Evolutionary conservation across 2,113 vertebrate species (phyloP).

Genomic region (Litocranius walleri): DNA sequence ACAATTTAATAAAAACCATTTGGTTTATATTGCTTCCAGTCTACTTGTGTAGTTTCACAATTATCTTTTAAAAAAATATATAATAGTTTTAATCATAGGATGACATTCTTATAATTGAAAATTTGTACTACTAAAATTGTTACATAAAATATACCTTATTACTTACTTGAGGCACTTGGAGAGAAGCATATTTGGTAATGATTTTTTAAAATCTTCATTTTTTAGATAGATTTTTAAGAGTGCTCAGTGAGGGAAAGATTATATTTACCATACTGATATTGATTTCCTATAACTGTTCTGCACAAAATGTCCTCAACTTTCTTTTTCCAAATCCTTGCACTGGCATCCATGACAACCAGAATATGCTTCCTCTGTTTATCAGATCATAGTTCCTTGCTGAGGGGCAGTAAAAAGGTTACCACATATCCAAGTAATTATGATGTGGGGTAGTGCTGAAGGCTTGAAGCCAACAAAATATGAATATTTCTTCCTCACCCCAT

Average conservation of each 20-base stretch:
- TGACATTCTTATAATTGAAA: conserved; percentile 28
- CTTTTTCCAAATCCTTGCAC: not conserved
- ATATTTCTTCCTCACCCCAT: not conserved
- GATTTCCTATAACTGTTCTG: not conserved
- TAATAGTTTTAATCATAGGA: not conserved
- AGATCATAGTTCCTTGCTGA: not conserved
- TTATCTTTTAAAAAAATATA: not conserved
- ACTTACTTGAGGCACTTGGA: not conserved
- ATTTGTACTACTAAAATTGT: not conserved
- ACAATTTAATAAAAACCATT: conserved; percentile 56
- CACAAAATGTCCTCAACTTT: not conserved
- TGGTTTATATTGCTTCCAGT: conserved; percentile 35
- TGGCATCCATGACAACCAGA: not conserved
- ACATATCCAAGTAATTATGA: not conserved
- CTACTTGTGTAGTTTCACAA: not conserved
- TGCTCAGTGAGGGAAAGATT: not conserved
- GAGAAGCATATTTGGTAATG: not conserved
- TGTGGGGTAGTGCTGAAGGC: not conserved
- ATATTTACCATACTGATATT: not conserved
- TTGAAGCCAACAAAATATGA: not conserved
- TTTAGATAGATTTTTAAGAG: not conserved
- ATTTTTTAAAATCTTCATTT: not conserved
- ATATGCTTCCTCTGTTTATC: not conserved
- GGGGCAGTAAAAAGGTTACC: not conserved
- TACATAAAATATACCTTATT: not conserved